Evolutionary conservation across 2,113 vertebrate species (phyloP), one percentile per base, ranked within the genome.

Genomic region (Hippocampus comes): DNA sequence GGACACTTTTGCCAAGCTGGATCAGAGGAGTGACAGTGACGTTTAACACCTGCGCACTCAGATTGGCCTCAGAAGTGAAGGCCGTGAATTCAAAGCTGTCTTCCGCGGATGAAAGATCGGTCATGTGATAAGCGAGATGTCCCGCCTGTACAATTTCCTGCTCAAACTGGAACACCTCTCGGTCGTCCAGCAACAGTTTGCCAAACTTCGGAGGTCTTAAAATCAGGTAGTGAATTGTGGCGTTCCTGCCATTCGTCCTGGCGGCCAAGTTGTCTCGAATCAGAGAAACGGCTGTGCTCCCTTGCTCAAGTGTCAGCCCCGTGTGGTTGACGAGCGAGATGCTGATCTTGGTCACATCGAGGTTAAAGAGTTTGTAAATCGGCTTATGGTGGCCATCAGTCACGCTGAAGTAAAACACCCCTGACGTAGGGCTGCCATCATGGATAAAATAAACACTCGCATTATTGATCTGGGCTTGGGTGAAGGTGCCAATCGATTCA

Each of bases 401-500:
- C 70, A 96, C 95, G 3, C 94, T 96, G 71, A 99, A 97, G 88
- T 96, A 97, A 81, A 99, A 98, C 1, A 91, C 93, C 0, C 94
- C 94, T 4, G 95, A 95, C 10, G 80, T 87, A 0, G 93, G 79
- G 72, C 93, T 95, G 82, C 95, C 95, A 73, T 96, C 95, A 18
- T 97, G 95, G 64, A 95, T 65, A 81, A 97, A 98, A 87, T 88
- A 94, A n/a, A 96, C 59, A 17, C 85, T 81, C 60, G 85, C 88
- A 46, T 78, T 87, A 82, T 96, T 91, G 25, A 95, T 86, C 82
- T 97, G 93, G 11, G 94, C 94, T 87, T 97, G 95, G 7, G 94
- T 95, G 78, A 98, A 97, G 53, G 89, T 66, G 27, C 79, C 75
- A 74, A 94, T 63, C 0, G 94, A 89, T 41, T 85, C 80, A 64